Conservation (phyloP, 2,888 invertebrate genomes). For the Drosophila cracens region DNA sequence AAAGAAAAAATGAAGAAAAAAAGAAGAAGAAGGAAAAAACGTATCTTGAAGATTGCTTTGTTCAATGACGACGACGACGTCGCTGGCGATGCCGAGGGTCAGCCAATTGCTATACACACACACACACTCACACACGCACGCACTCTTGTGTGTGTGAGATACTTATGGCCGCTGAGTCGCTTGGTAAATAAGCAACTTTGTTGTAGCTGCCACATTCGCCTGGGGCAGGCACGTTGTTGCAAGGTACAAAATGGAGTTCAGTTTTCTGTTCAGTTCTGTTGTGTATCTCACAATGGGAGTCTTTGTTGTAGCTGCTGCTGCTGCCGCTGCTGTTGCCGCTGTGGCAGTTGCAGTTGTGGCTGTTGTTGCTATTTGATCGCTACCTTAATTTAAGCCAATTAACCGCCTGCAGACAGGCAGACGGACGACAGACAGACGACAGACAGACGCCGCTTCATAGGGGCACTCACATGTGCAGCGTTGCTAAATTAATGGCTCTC, state of each 20-base stretch:
- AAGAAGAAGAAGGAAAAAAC: conserved; percentile 36
- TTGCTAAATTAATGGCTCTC: conserved; percentile 43
- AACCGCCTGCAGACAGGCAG: conserved; percentile 77
- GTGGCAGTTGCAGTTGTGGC: conserved; percentile 37
- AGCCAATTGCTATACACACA: conserved; percentile 67
- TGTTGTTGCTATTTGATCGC: conserved; percentile 75
- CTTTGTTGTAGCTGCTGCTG: conserved; percentile 53
- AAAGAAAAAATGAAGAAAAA: conserved; percentile 17
- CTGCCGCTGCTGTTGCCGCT: conserved; percentile 8
- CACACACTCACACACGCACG: conserved; percentile 4
- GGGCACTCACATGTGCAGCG: conserved; percentile 44
- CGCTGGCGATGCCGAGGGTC: conserved; percentile 69
- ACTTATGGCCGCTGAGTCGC: conserved; percentile 61
- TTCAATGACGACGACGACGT: conserved; percentile 60
- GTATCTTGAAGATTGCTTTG: conserved; percentile 77
- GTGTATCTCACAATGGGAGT: conserved; percentile 56
- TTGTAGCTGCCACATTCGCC: conserved; percentile 51
- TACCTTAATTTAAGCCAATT: conserved; percentile 85
- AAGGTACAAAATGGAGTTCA: conserved; percentile 81
- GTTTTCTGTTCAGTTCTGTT: neutral
- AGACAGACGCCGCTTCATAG: conserved; percentile 23
- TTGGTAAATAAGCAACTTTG: conserved; percentile 73
- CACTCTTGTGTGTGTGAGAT: conserved; percentile 39
- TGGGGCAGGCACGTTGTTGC: conserved; percentile 47
- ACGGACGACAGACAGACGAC: neutral